Evolutionary conservation across 2,113 vertebrate species (phyloP).

Genomic region (Microtus pennsylvanicus): DNA sequence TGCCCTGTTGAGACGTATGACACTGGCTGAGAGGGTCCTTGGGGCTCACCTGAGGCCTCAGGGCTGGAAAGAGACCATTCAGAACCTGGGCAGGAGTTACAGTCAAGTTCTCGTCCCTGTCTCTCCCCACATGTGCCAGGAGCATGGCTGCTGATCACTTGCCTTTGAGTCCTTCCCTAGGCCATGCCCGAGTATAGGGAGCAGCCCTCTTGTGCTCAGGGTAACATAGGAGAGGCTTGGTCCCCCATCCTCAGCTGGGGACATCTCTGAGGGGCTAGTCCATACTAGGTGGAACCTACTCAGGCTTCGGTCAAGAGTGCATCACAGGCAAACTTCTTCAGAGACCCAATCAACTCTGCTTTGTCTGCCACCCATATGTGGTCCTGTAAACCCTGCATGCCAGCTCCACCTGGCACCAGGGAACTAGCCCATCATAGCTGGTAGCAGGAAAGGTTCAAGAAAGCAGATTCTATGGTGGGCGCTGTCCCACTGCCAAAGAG

Average conservation of each 20-base stretch:
- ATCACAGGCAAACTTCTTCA: not conserved
- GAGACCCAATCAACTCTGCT: not conserved
- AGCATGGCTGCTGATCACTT: not conserved
- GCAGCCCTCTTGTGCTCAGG: rapidly evolving
- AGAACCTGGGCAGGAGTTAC: not conserved
- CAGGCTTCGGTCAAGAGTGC: not conserved
- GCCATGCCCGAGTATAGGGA: not conserved
- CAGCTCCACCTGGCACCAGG: not conserved
- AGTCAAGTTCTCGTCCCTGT: not conserved
- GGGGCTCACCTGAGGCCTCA: not conserved
- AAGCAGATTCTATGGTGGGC: not conserved
- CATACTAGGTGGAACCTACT: not conserved
- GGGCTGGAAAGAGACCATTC: not conserved
- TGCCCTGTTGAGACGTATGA: not conserved
- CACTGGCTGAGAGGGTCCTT: not conserved
- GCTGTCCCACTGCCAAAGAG: not conserved
- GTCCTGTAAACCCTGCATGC: not conserved
- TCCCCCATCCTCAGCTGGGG: not conserved
- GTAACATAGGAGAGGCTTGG: not conserved
- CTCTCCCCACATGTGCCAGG: not conserved
- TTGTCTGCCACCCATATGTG: not conserved
- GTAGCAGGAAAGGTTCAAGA: not conserved
- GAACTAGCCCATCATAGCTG: not conserved
- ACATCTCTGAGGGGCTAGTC: not conserved
- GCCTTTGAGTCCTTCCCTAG: not conserved